Conservation (phyloP, 1,140 invertebrate genomes). For the Dreissena polymorpha region DNA sequence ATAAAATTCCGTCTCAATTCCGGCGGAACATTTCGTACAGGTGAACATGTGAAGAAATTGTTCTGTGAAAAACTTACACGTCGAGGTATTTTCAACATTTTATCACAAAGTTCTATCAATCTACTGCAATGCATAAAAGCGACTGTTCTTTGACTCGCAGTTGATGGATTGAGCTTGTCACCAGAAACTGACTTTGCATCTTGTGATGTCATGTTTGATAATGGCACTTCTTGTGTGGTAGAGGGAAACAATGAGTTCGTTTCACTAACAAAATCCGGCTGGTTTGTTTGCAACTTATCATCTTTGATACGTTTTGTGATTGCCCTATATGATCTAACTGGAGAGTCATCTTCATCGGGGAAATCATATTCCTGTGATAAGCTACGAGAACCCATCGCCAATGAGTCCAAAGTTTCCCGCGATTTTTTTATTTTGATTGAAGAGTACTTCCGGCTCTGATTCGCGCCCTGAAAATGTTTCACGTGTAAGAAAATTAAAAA, state of each 20-base stretch:
- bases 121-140: slow-evolving; percentile 64
- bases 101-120: slow-evolving; percentile 60
- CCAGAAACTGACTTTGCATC: background rate
- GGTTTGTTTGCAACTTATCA: no score
- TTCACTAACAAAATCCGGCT: no score
- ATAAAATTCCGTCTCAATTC: no score
- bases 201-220: background rate
- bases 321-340: slow-evolving; percentile 22
- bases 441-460: background rate
- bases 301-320: slow-evolving; percentile 3
- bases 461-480: background rate
- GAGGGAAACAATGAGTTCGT: no score
- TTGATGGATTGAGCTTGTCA: background rate
- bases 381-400: slow-evolving; percentile 14
- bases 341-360: slow-evolving; percentile 34
- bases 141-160: slow-evolving; percentile 47
- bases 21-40: background rate
- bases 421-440: background rate
- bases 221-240: background rate
- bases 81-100: slow-evolving; percentile 63
- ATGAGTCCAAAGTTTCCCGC: slow-evolving; percentile 1
- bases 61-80: slow-evolving; percentile 56
- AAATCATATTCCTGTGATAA: slow-evolving; percentile 47
- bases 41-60: background rate
- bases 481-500: no score